These are phyloP conservation scores for Empidonax alnorum DNA, from an alignment of 2,113 vertebrate species.

Conservation along the genomic window DNA sequence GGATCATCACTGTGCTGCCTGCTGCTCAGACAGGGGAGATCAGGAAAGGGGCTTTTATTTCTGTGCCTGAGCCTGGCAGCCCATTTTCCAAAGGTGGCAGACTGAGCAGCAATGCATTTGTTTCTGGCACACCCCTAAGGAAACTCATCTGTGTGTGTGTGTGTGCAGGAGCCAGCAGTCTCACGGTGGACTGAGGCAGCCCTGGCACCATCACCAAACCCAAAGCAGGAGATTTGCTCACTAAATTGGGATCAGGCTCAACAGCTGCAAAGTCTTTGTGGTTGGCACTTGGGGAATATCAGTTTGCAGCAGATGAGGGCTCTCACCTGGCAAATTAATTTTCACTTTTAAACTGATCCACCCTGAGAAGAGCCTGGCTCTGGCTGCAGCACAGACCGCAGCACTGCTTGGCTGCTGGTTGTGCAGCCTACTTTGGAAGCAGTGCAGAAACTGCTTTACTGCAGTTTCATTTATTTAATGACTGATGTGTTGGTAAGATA, in stretches of 20 bases:
- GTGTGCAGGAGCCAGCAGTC: background rate
- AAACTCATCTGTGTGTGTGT: background rate
- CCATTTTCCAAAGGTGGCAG: background rate
- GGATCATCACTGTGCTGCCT: background rate
- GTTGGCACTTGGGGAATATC: background rate
- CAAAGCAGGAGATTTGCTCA: background rate
- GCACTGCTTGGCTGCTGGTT: background rate
- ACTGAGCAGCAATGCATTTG: background rate
- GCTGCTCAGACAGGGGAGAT: background rate
- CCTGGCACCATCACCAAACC: background rate
- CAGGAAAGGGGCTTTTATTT: fast-evolving
- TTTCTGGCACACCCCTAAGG: background rate
- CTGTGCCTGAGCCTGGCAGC: background rate
- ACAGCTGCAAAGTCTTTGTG: conserved; percentile 17
- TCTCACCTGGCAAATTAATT: conserved; percentile 60
- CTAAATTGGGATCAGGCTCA: conserved; percentile 19
- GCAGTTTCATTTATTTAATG: background rate
- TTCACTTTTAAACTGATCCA: conserved; percentile 5
- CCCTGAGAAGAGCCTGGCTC: background rate
- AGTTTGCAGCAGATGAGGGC: background rate
- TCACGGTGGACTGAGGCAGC: background rate
- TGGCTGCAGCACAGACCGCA: background rate
- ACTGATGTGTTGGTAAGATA: background rate
- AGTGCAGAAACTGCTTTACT: background rate
- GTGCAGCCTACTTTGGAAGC: background rate